These are phyloP conservation scores for Apolygus lucorum DNA, from an alignment of 1,140 invertebrate species.

Conservation along the genomic window DNA sequence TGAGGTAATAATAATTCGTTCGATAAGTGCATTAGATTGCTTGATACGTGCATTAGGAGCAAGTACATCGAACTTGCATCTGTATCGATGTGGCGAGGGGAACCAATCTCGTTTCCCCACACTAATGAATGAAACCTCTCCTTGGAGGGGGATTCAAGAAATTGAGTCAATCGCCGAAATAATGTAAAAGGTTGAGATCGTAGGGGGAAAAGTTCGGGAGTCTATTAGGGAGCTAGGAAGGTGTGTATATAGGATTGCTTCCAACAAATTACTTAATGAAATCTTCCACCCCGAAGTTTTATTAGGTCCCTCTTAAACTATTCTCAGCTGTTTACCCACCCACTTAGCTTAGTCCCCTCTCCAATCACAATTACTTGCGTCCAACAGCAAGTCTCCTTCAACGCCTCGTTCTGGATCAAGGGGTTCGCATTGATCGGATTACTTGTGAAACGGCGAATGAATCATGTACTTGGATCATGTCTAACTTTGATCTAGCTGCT, in stretches of 20 bases:
- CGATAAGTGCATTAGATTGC: too few relatives aligned
- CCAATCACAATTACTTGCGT: neutral
- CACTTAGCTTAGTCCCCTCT: neutral
- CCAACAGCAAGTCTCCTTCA: neutral
- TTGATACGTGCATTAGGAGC: too few relatives aligned
- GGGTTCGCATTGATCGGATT: too few relatives aligned
- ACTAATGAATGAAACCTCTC: neutral
- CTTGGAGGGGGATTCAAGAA: neutral
- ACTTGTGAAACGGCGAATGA: too few relatives aligned
- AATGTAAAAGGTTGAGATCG: constrained; percentile 7
- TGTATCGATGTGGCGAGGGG: too few relatives aligned
- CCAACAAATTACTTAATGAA: constrained; percentile 17
- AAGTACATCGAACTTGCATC: too few relatives aligned
- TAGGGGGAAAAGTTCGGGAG: neutral
- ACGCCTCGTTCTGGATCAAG: too few relatives aligned
- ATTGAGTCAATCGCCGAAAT: constrained; percentile 3
- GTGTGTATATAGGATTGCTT: constrained; percentile 13
- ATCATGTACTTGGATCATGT: too few relatives aligned
- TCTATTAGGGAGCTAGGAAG: constrained; percentile 5
- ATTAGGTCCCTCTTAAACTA: constrained; percentile 2
- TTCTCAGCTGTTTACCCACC: constrained; percentile 15
- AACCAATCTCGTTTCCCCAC: neutral
- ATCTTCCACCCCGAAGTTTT: constrained; percentile 7
- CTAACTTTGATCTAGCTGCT: too few relatives aligned
- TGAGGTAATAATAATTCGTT: too few relatives aligned